Base-by-base conservation (phyloP, 2,888 invertebrate species). In the Oeneis ivallda region DNA sequence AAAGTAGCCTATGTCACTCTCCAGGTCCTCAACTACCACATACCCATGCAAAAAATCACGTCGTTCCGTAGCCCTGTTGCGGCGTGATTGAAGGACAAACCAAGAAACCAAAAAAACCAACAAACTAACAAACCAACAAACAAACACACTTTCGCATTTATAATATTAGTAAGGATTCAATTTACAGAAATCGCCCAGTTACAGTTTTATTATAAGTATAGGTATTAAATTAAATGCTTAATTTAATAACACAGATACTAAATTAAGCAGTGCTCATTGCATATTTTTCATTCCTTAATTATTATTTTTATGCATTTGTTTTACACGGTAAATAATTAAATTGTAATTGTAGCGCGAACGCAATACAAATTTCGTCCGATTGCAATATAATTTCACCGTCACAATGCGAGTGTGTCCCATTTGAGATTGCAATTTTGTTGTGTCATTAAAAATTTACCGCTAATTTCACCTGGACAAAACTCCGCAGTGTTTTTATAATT, bases 361-460 rank as follows among this genome's bases (percentile, higher is more conserved):
- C 56, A 15, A 41, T 19, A 39, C 41, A 34, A 58, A 32, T 32
- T 58, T 32, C 43, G 37, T 15, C 19, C 58, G 32, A 32, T 32
- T 17, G 47, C 45, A 59, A 49, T 47, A 37, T 59, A 37, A 59
- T 59, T 49, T 49, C 17, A 37, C 47, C 47, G 49, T 59, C 41
- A 13, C 47, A 59, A 17, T 47, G 37, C 34, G 58, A 32, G 13
- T 45, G 64, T 52, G 59, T 53, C 45, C 53, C 34, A 54, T 60
- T 67, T 65, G 52, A 63, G 63, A 58, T 26, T 47, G 63, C 60
- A 61, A 65, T 65, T 69, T 53, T 13, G 60, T 39, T 32, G 54
- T 54, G 66, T 65, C 69, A 71, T 71, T 72, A 71, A 68, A 72
- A 70, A 72, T 72, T 72, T 71, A 72, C 72, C 71, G 71, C 68